These are phyloP conservation scores for Heliconius himera DNA, from an alignment of 1,140 invertebrate species.

Conservation along the genomic window DNA sequence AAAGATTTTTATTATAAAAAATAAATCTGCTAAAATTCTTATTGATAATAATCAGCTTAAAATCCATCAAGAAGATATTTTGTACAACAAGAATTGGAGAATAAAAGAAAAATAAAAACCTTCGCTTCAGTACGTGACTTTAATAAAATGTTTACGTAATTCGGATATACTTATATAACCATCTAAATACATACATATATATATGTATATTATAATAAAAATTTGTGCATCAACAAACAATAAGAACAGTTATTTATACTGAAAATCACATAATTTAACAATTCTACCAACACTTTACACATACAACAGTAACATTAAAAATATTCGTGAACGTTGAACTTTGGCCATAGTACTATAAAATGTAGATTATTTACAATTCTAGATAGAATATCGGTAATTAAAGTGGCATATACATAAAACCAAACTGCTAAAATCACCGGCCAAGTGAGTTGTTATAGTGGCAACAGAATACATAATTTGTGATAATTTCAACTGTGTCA, in stretches of 20 bases:
- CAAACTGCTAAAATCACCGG: too few species aligned
- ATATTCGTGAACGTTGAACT: slow-evolving; percentile 5
- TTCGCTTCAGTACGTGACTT: neutral
- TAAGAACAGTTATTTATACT: neutral
- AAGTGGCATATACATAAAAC: neutral
- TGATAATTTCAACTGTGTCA: neutral
- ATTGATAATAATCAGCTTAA: too few species aligned
- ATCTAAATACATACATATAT: neutral
- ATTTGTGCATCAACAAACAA: slow-evolving; percentile 3
- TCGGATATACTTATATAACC: slow-evolving; percentile 11
- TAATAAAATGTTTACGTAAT: slow-evolving; percentile 18
- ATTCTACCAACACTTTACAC: neutral
- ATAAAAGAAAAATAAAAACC: neutral
- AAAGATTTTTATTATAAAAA: too few species aligned
- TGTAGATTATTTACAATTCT: neutral
- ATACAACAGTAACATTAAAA: neutral
- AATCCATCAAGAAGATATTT: too few species aligned
- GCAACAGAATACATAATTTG: too few species aligned
- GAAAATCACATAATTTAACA: neutral
- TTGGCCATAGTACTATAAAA: neutral
- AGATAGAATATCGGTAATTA: neutral
- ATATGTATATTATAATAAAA: neutral
- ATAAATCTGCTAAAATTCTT: too few species aligned
- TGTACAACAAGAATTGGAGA: neutral
- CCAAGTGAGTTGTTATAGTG: too few species aligned